Evolutionary conservation across 2,113 vertebrate species (phyloP).

Genomic region (Apteryx mantelli): DNA sequence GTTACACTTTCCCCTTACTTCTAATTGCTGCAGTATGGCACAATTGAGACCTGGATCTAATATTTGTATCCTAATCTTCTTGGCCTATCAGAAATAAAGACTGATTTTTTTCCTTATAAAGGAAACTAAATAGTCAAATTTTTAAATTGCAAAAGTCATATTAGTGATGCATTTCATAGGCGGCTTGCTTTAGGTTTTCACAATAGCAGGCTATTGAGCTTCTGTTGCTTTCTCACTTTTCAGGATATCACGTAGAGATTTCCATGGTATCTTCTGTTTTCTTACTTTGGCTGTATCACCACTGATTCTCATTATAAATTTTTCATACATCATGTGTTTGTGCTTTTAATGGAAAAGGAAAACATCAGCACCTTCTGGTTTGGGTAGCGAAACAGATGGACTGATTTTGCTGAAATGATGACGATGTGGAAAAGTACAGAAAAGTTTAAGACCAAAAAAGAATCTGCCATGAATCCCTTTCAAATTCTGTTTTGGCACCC

Average conservation of each 20-base stretch:
- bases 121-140: background rate
- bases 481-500: slow-evolving; percentile 40
- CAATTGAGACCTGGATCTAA: background rate
- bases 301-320: background rate
- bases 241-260: background rate
- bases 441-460: background rate
- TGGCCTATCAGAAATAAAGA: background rate
- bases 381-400: slow-evolving; percentile 14
- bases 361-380: slow-evolving; percentile 28
- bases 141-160: background rate
- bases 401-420: slow-evolving; percentile 13
- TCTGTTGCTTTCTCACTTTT: background rate
- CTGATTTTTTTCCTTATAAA: background rate
- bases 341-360: slow-evolving; percentile 25
- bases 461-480: background rate
- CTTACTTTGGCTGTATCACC: background rate
- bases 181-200: background rate
- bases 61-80: background rate
- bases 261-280: background rate
- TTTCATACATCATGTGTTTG: slow-evolving; percentile 23
- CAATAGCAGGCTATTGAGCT: background rate
- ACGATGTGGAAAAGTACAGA: background rate
- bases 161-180: background rate
- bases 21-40: background rate
- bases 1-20: background rate